A percentile compares a stretch with the other conserved stretches of the same genome.
Conservation (phyloP, 2,888 invertebrate species). For the Shargacucullia verbasci region DNA sequence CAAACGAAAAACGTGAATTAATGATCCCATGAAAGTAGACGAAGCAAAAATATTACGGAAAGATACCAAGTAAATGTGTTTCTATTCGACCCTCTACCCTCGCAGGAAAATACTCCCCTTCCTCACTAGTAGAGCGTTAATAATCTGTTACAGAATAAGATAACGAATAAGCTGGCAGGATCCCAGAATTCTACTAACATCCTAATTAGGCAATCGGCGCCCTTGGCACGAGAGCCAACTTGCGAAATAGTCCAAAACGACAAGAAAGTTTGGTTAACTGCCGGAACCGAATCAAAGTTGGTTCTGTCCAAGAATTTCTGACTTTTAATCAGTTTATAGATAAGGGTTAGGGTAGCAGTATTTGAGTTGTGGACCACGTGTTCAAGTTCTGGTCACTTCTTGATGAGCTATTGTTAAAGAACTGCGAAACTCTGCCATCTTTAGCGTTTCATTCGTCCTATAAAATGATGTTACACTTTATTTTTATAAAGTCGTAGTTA, state of each 20-base stretch:
- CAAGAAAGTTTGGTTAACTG: slow-evolving; percentile 36
- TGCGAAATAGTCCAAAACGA: slow-evolving; percentile 39
- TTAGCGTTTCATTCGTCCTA: not conserved
- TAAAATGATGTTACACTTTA: not conserved
- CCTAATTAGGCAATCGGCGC: slow-evolving; percentile 38
- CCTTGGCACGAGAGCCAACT: slow-evolving; percentile 48
- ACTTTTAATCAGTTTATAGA: slow-evolving; percentile 45
- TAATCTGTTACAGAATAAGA: slow-evolving; percentile 45
- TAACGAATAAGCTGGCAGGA: slow-evolving; percentile 37
- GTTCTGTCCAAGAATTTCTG: slow-evolving; percentile 35
- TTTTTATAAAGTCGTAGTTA: not conserved
- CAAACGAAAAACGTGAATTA: slow-evolving; percentile 7
- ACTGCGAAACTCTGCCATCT: not conserved
- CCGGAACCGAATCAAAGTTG: slow-evolving; percentile 42
- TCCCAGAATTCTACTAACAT: slow-evolving; percentile 33
- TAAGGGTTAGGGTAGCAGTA: slow-evolving; percentile 13
- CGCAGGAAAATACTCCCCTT: slow-evolving; percentile 21
- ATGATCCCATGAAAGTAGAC: slow-evolving; percentile 13
- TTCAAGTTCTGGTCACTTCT: slow-evolving; percentile 4
- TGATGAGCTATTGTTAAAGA: slow-evolving; percentile 1
- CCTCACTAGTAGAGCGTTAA: slow-evolving; percentile 32
- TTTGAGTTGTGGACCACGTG: slow-evolving; percentile 3
- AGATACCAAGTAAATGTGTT: slow-evolving; percentile 24
- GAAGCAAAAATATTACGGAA: slow-evolving; percentile 17
- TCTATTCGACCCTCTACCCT: slow-evolving; percentile 15